Percentiles rank a stretch among this genome's conserved stretches.
Conservation (phyloP, 2,888 invertebrate genomes). For the Drosophila neonasuta region DNA sequence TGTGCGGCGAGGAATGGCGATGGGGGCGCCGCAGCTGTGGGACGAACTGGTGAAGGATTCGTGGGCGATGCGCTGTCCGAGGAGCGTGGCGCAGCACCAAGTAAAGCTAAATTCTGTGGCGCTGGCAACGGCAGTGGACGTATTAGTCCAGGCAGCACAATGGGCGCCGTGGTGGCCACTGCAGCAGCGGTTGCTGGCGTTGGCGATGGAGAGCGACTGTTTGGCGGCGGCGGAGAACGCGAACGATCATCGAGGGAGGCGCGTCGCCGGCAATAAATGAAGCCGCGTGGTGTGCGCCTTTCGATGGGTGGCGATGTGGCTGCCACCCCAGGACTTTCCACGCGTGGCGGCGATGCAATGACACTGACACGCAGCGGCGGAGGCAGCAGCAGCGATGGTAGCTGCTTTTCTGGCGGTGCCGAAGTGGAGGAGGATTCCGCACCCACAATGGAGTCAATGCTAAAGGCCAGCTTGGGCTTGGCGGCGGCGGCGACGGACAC, state of each 20-base stretch:
- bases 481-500: slow-evolving; percentile 63
- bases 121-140: slow-evolving; percentile 81
- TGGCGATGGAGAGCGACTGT: slow-evolving; percentile 58
- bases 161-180: slow-evolving; percentile 34
- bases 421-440: slow-evolving; percentile 21
- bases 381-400: slow-evolving; percentile 23
- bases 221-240: slow-evolving; percentile 60
- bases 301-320: slow-evolving; percentile 50
- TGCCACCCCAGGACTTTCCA: slow-evolving; percentile 64
- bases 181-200: slow-evolving; percentile 34
- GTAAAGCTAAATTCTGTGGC: slow-evolving; percentile 71
- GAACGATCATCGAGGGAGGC: slow-evolving; percentile 67
- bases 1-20: slow-evolving; percentile 87
- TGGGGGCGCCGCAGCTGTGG: slow-evolving; percentile 75
- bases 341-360: slow-evolving; percentile 70
- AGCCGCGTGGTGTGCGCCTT: slow-evolving; percentile 68
- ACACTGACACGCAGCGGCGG: slow-evolving; percentile 55
- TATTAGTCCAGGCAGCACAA: slow-evolving; percentile 74
- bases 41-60: slow-evolving; percentile 47
- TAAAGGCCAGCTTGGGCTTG: slow-evolving; percentile 96
- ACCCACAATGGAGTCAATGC: slow-evolving; percentile 96
- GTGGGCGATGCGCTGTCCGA: slow-evolving; percentile 56
- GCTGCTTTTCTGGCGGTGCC: slow-evolving; percentile 23
- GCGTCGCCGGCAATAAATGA: slow-evolving; percentile 75
- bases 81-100: slow-evolving; percentile 44